Conservation (phyloP, 2,888 invertebrate genomes). For the Drosophila anceps region DNA sequence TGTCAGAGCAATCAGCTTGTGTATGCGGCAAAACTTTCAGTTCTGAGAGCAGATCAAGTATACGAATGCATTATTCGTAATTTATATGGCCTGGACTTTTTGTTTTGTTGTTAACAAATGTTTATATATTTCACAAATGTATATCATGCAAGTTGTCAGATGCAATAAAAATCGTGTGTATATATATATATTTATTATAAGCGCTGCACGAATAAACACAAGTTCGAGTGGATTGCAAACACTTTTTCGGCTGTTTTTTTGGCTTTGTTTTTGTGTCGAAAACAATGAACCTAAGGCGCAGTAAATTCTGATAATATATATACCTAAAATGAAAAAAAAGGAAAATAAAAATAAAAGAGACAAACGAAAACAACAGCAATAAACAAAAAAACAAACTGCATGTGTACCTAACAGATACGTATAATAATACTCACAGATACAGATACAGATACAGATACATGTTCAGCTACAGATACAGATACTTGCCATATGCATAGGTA, state of each 20-base stretch:
- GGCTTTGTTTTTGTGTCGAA: slow-evolving; percentile 11
- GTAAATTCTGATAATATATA: slow-evolving; percentile 66
- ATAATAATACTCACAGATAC: slow-evolving; percentile 18
- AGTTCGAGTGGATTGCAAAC: slow-evolving; percentile 37
- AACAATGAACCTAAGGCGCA: slow-evolving; percentile 75
- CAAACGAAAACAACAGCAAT: slow-evolving; percentile 26
- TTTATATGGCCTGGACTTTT: not conserved
- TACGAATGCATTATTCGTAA: not conserved
- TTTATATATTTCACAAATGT: not conserved
- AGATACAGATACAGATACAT: slow-evolving; percentile 16
- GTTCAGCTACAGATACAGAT: slow-evolving; percentile 7
- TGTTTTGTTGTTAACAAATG: not conserved
- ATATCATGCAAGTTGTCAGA: not conserved
- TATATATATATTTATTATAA: slow-evolving; percentile 11
- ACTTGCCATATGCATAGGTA: slow-evolving; percentile 11
- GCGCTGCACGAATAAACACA: slow-evolving; percentile 8
- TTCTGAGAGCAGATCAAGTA: not conserved
- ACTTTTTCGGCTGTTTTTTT: slow-evolving; percentile 1
- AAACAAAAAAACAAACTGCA: slow-evolving; percentile 46
- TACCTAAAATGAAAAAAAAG: slow-evolving; percentile 45
- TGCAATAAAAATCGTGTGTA: not conserved
- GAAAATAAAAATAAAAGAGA: slow-evolving; percentile 20
- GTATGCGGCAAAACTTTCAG: not conserved
- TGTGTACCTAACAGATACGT: slow-evolving; percentile 47
- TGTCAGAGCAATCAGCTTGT: not conserved